A percentile compares a stretch with the other conserved stretches of the same genome.
Conservation (phyloP, 2,888 invertebrate species). For the Apantesis nais region DNA sequence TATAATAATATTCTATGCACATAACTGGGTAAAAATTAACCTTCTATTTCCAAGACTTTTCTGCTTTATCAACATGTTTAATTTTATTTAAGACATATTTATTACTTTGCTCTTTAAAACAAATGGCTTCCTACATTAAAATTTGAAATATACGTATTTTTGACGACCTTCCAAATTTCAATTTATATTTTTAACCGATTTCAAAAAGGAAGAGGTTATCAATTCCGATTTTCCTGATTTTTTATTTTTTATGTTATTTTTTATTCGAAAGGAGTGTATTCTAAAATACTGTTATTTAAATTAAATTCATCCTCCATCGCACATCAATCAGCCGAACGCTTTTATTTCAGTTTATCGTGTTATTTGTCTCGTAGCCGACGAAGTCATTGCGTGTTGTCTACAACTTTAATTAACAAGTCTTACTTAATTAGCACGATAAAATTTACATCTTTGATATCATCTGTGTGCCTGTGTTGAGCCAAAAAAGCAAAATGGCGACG, state of each 20-base stretch:
- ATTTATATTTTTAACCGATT: no score
- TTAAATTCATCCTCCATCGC: background rate
- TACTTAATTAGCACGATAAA: conserved; percentile 48
- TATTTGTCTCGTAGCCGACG: conserved; percentile 34
- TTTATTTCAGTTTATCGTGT: background rate
- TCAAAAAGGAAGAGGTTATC: no score
- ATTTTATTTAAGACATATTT: background rate
- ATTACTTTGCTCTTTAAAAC: background rate
- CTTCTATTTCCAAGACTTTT: background rate
- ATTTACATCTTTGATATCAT: conserved; percentile 32
- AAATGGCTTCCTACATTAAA: no score
- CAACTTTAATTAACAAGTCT: conserved; percentile 45
- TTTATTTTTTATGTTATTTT: no score
- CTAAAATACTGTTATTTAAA: no score
- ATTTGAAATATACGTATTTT: no score
- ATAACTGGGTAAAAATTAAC: background rate
- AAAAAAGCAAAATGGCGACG: conserved; percentile 29
- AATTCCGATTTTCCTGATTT: no score
- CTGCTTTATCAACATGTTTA: background rate
- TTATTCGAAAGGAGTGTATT: no score
- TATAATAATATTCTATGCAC: background rate
- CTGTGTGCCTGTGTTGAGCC: conserved; percentile 19
- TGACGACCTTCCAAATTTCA: no score
- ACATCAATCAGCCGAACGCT: background rate
- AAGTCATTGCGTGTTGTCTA: conserved; percentile 43